These are phyloP conservation scores for Burhinus oedicnemus DNA, from an alignment of 2,113 vertebrate genomes.

Conservation along the genomic window DNA sequence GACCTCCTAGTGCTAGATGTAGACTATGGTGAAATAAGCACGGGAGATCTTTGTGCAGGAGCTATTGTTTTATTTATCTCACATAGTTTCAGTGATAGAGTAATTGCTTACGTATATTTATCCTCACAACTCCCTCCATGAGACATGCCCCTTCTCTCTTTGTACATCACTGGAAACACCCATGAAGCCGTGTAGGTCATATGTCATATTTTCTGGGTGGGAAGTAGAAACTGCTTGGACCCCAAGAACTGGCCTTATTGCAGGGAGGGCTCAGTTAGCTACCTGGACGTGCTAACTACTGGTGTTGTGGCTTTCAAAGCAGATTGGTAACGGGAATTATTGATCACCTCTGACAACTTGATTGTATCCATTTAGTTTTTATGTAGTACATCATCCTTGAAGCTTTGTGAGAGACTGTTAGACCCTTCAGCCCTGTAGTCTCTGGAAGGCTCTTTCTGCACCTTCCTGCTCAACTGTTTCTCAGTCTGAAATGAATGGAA, in stretches of 20 bases:
- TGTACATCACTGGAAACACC: not conserved
- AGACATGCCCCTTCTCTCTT: not conserved
- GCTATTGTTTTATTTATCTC: not conserved
- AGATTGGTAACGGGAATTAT: not conserved
- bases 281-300: not conserved
- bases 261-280: not conserved
- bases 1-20: not conserved
- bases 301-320: not conserved
- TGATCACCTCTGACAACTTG: not conserved
- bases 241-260: not conserved
- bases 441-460: not conserved
- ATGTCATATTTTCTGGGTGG: not conserved
- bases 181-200: not conserved
- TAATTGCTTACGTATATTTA: not conserved
- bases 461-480: not conserved
- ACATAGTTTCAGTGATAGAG: not conserved
- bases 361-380: not conserved
- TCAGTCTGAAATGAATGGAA: not conserved
- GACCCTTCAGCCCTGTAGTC: not conserved
- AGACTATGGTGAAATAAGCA: not conserved
- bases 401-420: not conserved
- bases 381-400: not conserved
- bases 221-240: not conserved
- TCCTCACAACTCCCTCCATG: not conserved
- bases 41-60: no score